Conservation (phyloP, 2,113 vertebrate genomes). For the Xyrauchen texanus region DNA sequence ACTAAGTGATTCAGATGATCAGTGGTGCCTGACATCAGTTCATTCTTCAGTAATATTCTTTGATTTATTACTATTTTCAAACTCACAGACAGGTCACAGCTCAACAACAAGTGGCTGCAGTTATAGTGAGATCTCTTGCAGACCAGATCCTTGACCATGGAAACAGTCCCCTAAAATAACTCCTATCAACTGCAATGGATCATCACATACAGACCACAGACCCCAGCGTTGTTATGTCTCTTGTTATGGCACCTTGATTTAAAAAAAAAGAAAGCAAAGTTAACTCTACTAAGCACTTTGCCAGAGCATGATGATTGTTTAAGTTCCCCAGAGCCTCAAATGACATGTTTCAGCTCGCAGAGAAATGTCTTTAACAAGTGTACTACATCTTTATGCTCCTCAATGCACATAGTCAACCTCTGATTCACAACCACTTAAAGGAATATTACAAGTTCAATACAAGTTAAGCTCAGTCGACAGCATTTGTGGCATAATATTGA, state of each 20-base stretch:
- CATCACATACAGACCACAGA: slow-evolving; percentile 35
- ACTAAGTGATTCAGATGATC: too few species aligned
- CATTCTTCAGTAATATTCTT: too few species aligned
- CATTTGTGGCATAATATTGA: too few species aligned
- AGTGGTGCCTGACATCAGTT: too few species aligned
- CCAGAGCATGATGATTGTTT: slow-evolving; percentile 47
- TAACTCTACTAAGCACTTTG: slow-evolving; percentile 26
- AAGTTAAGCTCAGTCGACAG: too few species aligned
- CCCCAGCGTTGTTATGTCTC: slow-evolving; percentile 37
- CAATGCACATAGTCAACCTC: slow-evolving; percentile 38
- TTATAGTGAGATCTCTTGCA: slow-evolving; percentile 38
- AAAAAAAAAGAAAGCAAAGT: slow-evolving; percentile 25
- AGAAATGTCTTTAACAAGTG: slow-evolving; percentile 51
- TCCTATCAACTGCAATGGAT: slow-evolving; percentile 33
- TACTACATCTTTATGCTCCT: slow-evolving; percentile 47
- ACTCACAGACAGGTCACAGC: neutral
- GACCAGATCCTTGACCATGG: slow-evolving; percentile 43
- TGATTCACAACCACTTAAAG: neutral
- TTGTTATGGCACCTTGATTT: slow-evolving; percentile 1
- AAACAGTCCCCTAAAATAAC: slow-evolving; percentile 49
- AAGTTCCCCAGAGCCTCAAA: slow-evolving; percentile 38
- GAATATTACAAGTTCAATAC: too few species aligned
- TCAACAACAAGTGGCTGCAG: slow-evolving; percentile 21
- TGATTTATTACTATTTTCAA: neutral
- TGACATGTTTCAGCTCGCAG: slow-evolving; percentile 64